Base-by-base conservation (phyloP, 2,797 vertebrate genomes). In the Gallinago stenura region DNA sequence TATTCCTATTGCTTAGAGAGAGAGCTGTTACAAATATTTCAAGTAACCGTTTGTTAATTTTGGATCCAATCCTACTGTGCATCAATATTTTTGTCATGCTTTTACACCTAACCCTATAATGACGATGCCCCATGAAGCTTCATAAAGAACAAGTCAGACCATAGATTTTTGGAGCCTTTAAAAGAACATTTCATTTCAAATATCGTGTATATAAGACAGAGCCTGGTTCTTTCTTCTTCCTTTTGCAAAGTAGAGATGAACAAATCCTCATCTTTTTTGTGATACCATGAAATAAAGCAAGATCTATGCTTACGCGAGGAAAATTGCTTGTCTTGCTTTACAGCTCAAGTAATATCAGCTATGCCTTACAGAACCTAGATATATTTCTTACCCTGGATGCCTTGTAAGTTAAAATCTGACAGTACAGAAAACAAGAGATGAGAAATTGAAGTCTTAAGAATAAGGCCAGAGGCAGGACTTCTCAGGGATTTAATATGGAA, bases 21-120 rank as follows among this genome's bases (percentile, higher is more conserved):
- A 51, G 91, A 95, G 31, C 71, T 93, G 83, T 82, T 95, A 95
- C 80, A 87, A 95, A 87, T 92, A 93, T 75, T 94, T 93, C 86
- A 90, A 93, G 71, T 81, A 94, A 90, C 75, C 80, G 64, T 89
- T 89, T 83, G 61, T 79, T 82, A 86, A 92, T 84, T 96, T 76
- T 84, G 87, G 93, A 93, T 82, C 35, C 0, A 0, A 82, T 73
- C 77, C 71, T 84, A 77, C 30, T 65, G 24, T 28, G 48, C 86
- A 93, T 45, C 75, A 78, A 30, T 86, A 88, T 93, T 94, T 87
- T 87, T 75, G 65, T 92, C 28, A 46, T 31, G 43, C 15, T 71
- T 93, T 73, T 77, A 90, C 73, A 80, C 31, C n/a, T 79, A 83
- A 76, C 12, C 26, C 25, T 46, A 22, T 5, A 89, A 84, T 13